Evolutionary conservation across 2,797 vertebrate genomes (phyloP), one percentile per base, ranked within the genome.

Genomic region (Parauchenoglanis ngamensis): DNA sequence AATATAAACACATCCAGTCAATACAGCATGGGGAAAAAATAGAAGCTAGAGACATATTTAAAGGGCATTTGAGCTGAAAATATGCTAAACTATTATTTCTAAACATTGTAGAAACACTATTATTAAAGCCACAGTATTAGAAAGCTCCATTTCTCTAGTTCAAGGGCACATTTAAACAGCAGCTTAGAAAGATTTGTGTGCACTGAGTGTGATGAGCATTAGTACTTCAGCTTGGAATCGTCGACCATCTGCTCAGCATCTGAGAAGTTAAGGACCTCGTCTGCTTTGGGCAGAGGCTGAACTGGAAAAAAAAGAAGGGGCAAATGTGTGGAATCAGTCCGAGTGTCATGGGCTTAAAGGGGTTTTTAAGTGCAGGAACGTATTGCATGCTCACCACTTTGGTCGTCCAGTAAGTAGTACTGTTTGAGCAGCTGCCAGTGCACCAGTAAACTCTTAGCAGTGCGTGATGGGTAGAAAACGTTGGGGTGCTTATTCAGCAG

Each of bases 381-480:
- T 49, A 52, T 54, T 68, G 63, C n/a, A 46, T 56, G 12, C 93
- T 91, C 92, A 99, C 98, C 98, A 77, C 96, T 99, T 93, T 99
- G 98, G 92, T 99, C 98, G 8, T 98, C 98, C 88, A 99, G 95
- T 78, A 99, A 94, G 93, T 98, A 98, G 91, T 99, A 98, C 92
- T 99, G 98, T 90, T 98, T 98, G 90, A 99, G 96, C 82, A 99
- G 97, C 93, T 99, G 98, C 98, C 98, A 99, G 92, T 99, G 98
- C 7, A 98, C 95, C 94, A 98, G 95, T 86, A 99, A 94, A 87
- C 96, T 97, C 93, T 98, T 98, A 59, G 97, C 96, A 0, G 97
- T 98, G 12, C 98, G 97, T 0, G 97, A 97, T 0, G 97, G 96
- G 92, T 98, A 98, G 93, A 99, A 98, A 86, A 97, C 95, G 31